Evolutionary conservation across 2,888 invertebrate species (phyloP), one percentile per base, ranked within the genome.

Genomic region (Heliconius ethilla): DNA sequence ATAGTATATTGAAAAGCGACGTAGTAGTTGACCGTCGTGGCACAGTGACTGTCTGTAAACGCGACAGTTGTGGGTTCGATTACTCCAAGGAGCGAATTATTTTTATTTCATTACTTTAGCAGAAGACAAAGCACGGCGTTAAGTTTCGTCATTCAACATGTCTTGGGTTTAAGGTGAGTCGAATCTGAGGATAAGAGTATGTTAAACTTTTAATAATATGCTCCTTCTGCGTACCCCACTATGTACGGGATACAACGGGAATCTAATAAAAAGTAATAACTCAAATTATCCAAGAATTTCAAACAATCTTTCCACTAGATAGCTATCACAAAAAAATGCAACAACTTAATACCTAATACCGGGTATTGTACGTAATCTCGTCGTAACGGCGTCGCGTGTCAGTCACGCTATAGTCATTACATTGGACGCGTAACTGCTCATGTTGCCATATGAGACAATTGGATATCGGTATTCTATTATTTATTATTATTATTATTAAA

Each of bases 391-490:
- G 25, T 25, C 25, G n/a, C 25, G 45, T 45, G 2, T 59, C 55
- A 78, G 78, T 80, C 80, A 80, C 78, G 79, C 79, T 59, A 75
- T 70, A 78, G 80, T 79, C 76, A 73, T 80, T 79, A 76, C 69
- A 75, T 80, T 80, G 75, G 80, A 67, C 80, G 80, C 76, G 78
- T 81, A 81, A 79, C 79, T 79, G 81, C 78, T 74, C 78, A 27
- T 65, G 51, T 73, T 27, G 25, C 45, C 45, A 37, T 27, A 55
- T 67, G 62, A 55, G 72, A 55, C 66, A 37, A 27, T 27, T 27
- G 62, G 18, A 63, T 63, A 74, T 63, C 74, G 62, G 62, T 74
- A 45, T 13, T 63, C 27, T 73, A 11, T 70, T 9, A 55, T 27
- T 51, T 25, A 18, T 22, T 73, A 67, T 13, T 7, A 45, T 29